Percentiles rank a stretch among this genome's conserved stretches.
Conservation (phyloP, 2,113 vertebrate genomes). For the Xiphophorus couchianus region DNA sequence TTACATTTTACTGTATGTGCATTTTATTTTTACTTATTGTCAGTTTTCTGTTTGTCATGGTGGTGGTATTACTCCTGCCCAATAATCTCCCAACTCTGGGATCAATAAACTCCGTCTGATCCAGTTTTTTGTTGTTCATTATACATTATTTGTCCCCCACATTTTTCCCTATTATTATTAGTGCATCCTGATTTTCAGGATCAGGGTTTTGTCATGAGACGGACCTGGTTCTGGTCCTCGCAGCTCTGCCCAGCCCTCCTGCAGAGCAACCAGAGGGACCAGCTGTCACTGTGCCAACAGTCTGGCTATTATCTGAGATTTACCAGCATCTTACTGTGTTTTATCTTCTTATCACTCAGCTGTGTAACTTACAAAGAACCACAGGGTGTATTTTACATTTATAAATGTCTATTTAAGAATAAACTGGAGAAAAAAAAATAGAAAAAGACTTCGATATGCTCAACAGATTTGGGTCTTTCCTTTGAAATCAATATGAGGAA, state of each 20-base stretch:
- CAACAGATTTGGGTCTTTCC: too few relatives aligned
- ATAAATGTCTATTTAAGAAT: too few relatives aligned
- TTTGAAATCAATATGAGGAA: not conserved
- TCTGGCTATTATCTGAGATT: constrained; percentile 42
- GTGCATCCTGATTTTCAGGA: not conserved
- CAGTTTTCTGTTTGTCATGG: too few relatives aligned
- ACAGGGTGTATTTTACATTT: too few relatives aligned
- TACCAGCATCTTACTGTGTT: constrained; percentile 41
- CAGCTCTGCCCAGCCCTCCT: constrained; percentile 13
- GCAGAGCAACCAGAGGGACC: constrained; percentile 34
- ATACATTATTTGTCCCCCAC: too few relatives aligned
- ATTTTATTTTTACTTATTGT: too few relatives aligned
- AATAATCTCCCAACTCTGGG: too few relatives aligned
- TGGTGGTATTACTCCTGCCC: too few relatives aligned
- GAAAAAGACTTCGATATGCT: not conserved
- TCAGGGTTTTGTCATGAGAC: not conserved
- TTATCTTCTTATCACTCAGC: constrained; percentile 42
- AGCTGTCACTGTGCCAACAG: constrained; percentile 49
- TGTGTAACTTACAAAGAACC: not conserved
- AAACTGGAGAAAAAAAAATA: not conserved
- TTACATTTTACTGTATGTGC: too few relatives aligned
- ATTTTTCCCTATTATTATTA: too few relatives aligned
- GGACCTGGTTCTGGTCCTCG: not conserved
- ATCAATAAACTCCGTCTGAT: too few relatives aligned
- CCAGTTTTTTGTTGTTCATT: too few relatives aligned